A percentile compares a stretch with the other conserved stretches of the same genome.
These are phyloP conservation scores for Carabus problematicus DNA, from an alignment of 2,888 invertebrate species.

Conservation along the genomic window DNA sequence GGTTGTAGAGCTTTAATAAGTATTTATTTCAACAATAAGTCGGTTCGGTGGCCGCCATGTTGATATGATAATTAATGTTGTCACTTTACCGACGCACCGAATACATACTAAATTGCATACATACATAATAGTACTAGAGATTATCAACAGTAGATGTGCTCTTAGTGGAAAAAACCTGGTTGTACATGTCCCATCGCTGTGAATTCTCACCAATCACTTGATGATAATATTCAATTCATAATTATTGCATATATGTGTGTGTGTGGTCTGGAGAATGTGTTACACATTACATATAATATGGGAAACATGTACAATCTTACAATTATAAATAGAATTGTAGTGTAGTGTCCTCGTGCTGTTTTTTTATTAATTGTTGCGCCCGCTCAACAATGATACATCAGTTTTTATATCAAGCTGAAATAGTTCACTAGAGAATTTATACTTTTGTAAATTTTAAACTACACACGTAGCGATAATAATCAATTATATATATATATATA, in stretches of 20 bases:
- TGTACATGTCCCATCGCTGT: too few relatives aligned
- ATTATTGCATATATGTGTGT: too few relatives aligned
- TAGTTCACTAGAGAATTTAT: conserved; percentile 42
- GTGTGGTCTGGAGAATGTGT: too few relatives aligned
- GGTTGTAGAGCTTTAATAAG: conserved; percentile 40
- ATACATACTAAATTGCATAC: conserved; percentile 3
- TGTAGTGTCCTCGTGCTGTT: conserved; percentile 41
- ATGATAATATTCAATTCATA: too few relatives aligned
- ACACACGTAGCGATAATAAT: conserved; percentile 37
- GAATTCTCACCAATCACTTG: too few relatives aligned
- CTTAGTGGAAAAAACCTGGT: too few relatives aligned
- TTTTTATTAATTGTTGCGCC: conserved; percentile 41
- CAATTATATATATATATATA: conserved; percentile 20
- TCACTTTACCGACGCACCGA: not conserved
- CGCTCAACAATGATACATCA: conserved; percentile 40
- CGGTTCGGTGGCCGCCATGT: conserved; percentile 50
- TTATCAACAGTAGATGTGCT: too few relatives aligned
- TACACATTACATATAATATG: too few relatives aligned
- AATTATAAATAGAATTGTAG: conserved; percentile 21
- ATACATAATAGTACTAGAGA: too few relatives aligned
- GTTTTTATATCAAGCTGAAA: conserved; percentile 43
- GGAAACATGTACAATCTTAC: not conserved
- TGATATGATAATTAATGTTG: not conserved
- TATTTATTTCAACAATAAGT: conserved; percentile 56
- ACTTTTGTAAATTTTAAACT: conserved; percentile 43